A percentile compares a stretch with the other conserved stretches of the same genome.
Conservation (phyloP, 2,113 vertebrate genomes). For the Tichodroma muraria region DNA sequence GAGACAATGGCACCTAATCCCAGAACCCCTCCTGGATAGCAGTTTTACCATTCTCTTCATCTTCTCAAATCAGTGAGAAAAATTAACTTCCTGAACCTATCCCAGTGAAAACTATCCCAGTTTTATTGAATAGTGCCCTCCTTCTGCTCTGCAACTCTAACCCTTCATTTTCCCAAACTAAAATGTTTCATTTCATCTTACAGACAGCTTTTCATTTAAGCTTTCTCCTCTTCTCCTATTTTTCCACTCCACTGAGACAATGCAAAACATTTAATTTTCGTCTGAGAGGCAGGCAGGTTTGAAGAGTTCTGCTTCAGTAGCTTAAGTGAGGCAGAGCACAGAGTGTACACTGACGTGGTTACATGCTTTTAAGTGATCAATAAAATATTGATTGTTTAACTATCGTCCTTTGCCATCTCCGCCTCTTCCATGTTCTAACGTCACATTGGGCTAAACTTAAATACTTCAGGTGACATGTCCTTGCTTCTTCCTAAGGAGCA, state of each 20-base stretch:
- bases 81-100: neutral
- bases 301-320: neutral
- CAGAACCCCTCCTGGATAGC: rapidly evolving
- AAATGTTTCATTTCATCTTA: neutral
- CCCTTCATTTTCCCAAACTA: neutral
- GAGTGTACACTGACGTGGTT: neutral
- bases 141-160: neutral
- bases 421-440: neutral
- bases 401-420: neutral
- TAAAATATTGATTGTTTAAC: neutral
- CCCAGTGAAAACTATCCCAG: neutral
- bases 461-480: neutral
- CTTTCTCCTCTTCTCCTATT: neutral
- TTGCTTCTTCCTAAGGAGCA: neutral
- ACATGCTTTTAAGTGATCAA: neutral
- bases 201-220: neutral
- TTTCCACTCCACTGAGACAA: constrained; percentile 3
- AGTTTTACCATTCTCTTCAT: neutral
- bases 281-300: neutral
- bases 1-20: neutral
- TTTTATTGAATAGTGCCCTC: neutral
- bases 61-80: neutral
- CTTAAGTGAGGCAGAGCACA: neutral
- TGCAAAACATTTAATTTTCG: neutral
- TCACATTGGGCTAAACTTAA: neutral